Percentiles rank a stretch among this genome's conserved stretches.
These are phyloP conservation scores for Pristionchus japonicus DNA, from an alignment of 2,888 invertebrate species.

Conservation along the genomic window DNA sequence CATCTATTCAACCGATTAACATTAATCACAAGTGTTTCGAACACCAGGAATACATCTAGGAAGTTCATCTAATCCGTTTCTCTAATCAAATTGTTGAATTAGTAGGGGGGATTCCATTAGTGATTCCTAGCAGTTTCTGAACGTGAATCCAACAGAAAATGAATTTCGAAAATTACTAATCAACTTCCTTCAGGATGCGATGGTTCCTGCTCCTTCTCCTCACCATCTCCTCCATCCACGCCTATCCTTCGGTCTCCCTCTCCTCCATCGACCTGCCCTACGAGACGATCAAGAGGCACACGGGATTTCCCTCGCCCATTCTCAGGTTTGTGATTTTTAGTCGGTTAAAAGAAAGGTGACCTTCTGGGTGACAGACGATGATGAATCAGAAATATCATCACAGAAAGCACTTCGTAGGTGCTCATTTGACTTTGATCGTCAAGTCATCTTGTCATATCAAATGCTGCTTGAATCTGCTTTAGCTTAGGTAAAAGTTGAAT, in stretches of 20 bases:
- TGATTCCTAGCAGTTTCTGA: background rate
- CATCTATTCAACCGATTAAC: background rate
- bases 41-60: background rate
- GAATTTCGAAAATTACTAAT: background rate
- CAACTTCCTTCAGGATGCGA: slow-evolving; percentile 16
- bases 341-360: too few species aligned
- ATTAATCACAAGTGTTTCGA: background rate
- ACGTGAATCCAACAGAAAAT: background rate
- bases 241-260: background rate
- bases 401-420: too few species aligned
- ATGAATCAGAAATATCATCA: too few species aligned
- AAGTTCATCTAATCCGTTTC: background rate
- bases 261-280: background rate
- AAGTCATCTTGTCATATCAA: too few species aligned
- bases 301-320: background rate
- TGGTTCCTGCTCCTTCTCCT: slow-evolving; percentile 23
- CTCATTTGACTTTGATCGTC: too few species aligned
- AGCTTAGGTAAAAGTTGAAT: too few species aligned
- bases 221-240: background rate
- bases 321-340: too few species aligned
- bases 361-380: too few species aligned
- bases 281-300: background rate
- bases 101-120: background rate
- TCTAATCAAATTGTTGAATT: background rate
- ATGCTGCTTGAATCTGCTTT: too few species aligned